Percentiles rank a stretch among this genome's conserved stretches.
Evolutionary conservation across 2,888 invertebrate species (phyloP).

Genomic region (Cryptocheilus praepositus): DNA sequence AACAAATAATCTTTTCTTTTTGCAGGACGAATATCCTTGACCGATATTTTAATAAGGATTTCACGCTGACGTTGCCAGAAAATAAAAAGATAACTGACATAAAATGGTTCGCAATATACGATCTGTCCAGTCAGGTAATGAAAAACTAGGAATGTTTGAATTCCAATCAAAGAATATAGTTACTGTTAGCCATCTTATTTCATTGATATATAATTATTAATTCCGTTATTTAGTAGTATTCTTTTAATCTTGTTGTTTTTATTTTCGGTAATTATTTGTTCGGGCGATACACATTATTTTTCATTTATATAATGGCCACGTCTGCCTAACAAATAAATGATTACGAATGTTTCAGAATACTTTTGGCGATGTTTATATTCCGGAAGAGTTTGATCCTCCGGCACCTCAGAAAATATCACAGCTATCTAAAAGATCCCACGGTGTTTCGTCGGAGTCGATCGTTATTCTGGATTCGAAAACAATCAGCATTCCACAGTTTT

Average conservation of each 20-base stretch:
- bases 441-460: constrained; percentile 83
- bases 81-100: constrained; percentile 90
- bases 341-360: constrained; percentile 78
- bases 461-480: constrained; percentile 89
- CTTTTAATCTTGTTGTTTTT: too few species aligned
- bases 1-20: constrained; percentile 37
- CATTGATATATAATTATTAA: too few species aligned
- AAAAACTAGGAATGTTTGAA: background rate
- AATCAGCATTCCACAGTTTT: constrained; percentile 84
- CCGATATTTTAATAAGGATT: constrained; percentile 90
- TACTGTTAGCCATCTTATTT: too few species aligned
- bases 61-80: constrained; percentile 88
- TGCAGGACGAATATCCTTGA: constrained; percentile 89
- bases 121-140: constrained; percentile 84
- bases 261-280: too few species aligned
- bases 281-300: too few species aligned
- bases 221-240: too few species aligned
- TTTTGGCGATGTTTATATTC: constrained; percentile 92
- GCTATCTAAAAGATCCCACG: constrained; percentile 80
- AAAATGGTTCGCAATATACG: constrained; percentile 93
- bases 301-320: too few species aligned
- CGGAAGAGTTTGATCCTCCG: constrained; percentile 93
- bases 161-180: background rate
- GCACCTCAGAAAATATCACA: constrained; percentile 80
- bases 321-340: too few species aligned